Evolutionary conservation across 2,113 vertebrate genomes (phyloP).

Genomic region (Erythrolamprus reginae): DNA sequence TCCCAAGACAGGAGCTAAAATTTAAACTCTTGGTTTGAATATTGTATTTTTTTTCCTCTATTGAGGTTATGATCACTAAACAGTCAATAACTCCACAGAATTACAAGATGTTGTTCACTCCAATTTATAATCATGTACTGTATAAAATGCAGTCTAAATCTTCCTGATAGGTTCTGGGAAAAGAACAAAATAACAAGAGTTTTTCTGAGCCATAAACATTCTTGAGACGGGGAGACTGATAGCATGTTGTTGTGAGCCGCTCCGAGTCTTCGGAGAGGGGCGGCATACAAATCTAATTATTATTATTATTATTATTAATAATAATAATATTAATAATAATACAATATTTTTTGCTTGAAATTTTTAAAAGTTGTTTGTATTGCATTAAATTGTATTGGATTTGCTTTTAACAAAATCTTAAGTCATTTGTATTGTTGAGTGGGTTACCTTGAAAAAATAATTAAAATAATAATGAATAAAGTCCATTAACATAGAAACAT

Average conservation of each 20-base stretch:
- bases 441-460: background rate
- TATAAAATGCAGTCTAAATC: background rate
- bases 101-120: background rate
- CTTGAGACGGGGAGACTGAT: background rate
- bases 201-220: background rate
- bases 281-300: too few relatives aligned
- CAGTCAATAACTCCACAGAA: background rate
- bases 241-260: too few relatives aligned
- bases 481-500: too few relatives aligned
- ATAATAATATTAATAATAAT: too few relatives aligned
- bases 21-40: background rate
- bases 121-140: background rate
- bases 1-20: background rate
- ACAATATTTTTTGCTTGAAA: background rate
- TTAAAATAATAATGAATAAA: background rate
- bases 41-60: background rate
- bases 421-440: background rate
- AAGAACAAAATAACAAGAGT: background rate
- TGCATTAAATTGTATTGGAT: background rate
- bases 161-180: background rate
- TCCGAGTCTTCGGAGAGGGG: too few relatives aligned
- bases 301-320: too few relatives aligned
- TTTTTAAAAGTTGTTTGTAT: too few relatives aligned
- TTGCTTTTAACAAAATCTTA: too few relatives aligned
- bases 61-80: background rate